Base-by-base conservation (phyloP, 2,113 vertebrate genomes). In the Alligator mississippiensis region DNA sequence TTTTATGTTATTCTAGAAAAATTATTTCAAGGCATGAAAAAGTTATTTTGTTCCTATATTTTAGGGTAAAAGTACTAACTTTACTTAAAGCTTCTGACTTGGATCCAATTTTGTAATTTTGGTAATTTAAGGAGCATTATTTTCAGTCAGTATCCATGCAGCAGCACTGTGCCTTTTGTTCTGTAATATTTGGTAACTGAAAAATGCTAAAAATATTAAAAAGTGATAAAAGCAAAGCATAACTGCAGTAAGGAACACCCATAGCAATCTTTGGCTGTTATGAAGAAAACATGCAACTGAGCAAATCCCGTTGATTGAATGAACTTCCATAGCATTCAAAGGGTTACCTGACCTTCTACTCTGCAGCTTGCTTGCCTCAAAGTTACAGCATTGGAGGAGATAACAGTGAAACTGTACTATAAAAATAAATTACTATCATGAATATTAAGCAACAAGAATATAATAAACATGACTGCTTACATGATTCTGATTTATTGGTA, bases 401-500 rank as follows among this genome's bases (percentile, higher is more conserved):
- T 95, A 98, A 98, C 96, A 98, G 95, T 98, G 98, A 98, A 98
- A 97, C 97, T 97, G 98, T 97, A 97, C 98, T 96, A 98, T 98
- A 98, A 98, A 98, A 98, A 98, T 98, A 98, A 98, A 98, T 98
- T 98, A 98, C 98, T 98, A 97, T 97, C 98, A 98, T 99, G 98
- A 99, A 99, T 99, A 99, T 98, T 98, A 98, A 98, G 97, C 97
- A 97, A 98, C 97, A 97, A 98, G 98, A 98, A 98, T 98, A 98
- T 98, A 98, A 98, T 98, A 98, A 98, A 98, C 97, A 98, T 97
- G 97, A 98, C 98, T 98, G 97, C 98, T 99, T 97, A 96, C 98
- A 98, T 97, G 98, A 99, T 98, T 98, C 98, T 99, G 99, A 99
- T 99, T 99, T 99, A 99, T 99, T 98, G 98, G 97, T 97, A 98